phyloP scores from a whole-genome alignment of 2,113 vertebrate genomes.

The Thalassoma bifasciatum region DNA sequence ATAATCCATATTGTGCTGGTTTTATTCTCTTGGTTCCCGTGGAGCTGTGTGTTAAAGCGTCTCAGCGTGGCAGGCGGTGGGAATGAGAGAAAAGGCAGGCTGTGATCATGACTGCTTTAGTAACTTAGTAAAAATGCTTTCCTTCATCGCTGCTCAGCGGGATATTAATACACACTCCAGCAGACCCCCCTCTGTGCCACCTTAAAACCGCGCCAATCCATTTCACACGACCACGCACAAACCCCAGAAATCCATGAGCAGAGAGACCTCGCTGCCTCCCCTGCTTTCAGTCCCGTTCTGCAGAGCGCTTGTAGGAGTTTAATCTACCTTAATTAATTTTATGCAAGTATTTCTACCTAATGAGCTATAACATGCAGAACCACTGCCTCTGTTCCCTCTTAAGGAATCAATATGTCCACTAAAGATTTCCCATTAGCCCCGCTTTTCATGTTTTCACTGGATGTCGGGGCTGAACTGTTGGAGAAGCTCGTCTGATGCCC shows the following conservation, averaged over 20 bases:
- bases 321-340: conserved; percentile 57
- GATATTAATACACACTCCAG: not conserved
- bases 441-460: conserved; percentile 4
- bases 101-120: conserved; percentile 26
- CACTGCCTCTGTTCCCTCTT: conserved; percentile 24
- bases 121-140: conserved; percentile 10
- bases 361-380: conserved; percentile 63
- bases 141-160: conserved; percentile 4
- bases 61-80: not conserved
- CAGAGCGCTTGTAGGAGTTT: conserved; percentile 38
- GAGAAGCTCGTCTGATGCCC: not conserved
- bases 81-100: conserved; percentile 29
- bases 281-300: conserved; percentile 24
- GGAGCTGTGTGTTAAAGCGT: not conserved
- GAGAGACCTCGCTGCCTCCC: conserved; percentile 16
- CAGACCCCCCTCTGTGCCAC: conserved; percentile 10
- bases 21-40: not conserved
- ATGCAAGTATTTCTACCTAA: conserved; percentile 59
- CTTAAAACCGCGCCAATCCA: conserved; percentile 11
- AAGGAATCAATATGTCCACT: conserved; percentile 60
- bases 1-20: too few species aligned
- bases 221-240: not conserved
- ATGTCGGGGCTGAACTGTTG: conserved; percentile 14
- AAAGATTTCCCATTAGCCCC: conserved; percentile 49
- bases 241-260: conserved; percentile 19